phyloP scores from a whole-genome alignment of 1,140 invertebrate genomes.

The Aleiodes sp. region DNA sequence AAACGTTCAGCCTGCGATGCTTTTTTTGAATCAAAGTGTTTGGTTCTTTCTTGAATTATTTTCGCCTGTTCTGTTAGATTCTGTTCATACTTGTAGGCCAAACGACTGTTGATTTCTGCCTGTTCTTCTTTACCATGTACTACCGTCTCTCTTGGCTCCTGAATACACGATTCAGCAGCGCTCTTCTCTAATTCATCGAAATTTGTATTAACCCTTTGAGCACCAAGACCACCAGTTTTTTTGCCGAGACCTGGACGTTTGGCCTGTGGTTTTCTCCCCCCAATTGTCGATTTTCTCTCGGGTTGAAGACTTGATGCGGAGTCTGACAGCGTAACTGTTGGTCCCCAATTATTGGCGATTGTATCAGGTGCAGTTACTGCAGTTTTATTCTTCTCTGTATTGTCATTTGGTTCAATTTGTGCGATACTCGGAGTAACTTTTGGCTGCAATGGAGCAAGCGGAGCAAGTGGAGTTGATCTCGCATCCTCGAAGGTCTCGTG shows the following conservation, averaged over 20 bases:
- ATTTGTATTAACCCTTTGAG: slow-evolving; percentile 93
- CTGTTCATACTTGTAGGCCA: slow-evolving; percentile 81
- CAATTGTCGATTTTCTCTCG: slow-evolving; percentile 78
- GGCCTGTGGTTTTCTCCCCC: slow-evolving; percentile 72
- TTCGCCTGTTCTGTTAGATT: slow-evolving; percentile 82
- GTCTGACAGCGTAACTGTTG: slow-evolving; percentile 58
- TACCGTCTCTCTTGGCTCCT: slow-evolving; percentile 75
- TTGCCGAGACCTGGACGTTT: slow-evolving; percentile 81
- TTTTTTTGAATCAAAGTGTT: slow-evolving; percentile 84
- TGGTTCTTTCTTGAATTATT: slow-evolving; percentile 81
- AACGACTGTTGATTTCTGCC: slow-evolving; percentile 75
- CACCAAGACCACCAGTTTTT: slow-evolving; percentile 87
- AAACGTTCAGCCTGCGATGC: slow-evolving; percentile 90
- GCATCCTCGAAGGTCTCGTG: slow-evolving; percentile 66
- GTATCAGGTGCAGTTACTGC: slow-evolving; percentile 34
- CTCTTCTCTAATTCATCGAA: slow-evolving; percentile 96
- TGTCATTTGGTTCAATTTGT: slow-evolving; percentile 36
- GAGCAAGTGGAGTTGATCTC: slow-evolving; percentile 42
- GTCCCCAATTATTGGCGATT: slow-evolving; percentile 43
- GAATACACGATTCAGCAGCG: slow-evolving; percentile 77
- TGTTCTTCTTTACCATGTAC: slow-evolving; percentile 68
- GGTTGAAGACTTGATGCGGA: slow-evolving; percentile 49
- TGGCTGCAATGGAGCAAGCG: slow-evolving; percentile 37
- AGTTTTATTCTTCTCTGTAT: slow-evolving; percentile 27
- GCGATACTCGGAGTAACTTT: slow-evolving; percentile 35